Evolutionary conservation across 1,140 invertebrate species (phyloP).

Genomic region (Tribolium castaneum): DNA sequence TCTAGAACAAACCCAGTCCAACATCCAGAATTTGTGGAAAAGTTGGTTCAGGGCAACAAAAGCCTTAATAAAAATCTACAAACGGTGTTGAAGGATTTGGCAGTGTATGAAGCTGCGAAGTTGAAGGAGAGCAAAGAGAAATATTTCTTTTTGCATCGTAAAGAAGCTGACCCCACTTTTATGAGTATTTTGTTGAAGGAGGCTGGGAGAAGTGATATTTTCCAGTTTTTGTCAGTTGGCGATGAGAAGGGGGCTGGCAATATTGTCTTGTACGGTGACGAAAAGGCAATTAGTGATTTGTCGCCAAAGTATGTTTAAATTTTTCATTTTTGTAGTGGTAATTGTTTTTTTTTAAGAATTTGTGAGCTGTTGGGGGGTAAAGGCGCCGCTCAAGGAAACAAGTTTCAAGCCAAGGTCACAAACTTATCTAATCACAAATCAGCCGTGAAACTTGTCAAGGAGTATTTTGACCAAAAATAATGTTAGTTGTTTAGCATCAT

Average conservation of each 20-base stretch:
- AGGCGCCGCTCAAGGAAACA: constrained; percentile 70
- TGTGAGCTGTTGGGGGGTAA: constrained; percentile 72
- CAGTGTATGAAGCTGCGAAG: constrained; percentile 72
- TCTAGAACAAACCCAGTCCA: constrained; percentile 74
- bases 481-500: not conserved
- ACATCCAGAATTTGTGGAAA: constrained; percentile 77
- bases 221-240: constrained; percentile 76
- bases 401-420: constrained; percentile 71
- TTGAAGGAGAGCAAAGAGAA: constrained; percentile 68
- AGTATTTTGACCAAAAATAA: constrained; percentile 56
- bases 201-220: constrained; percentile 68
- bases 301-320: constrained; percentile 65
- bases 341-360: constrained; percentile 64
- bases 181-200: constrained; percentile 74
- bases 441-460: constrained; percentile 63
- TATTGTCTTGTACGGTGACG: constrained; percentile 72
- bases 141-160: constrained; percentile 72
- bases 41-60: constrained; percentile 77
- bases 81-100: constrained; percentile 74
- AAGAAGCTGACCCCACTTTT: constrained; percentile 80
- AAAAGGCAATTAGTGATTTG: constrained; percentile 64
- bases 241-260: constrained; percentile 76
- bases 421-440: constrained; percentile 66
- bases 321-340: not conserved
- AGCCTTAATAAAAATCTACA: constrained; percentile 71